Evolutionary conservation across 2,113 vertebrate species (phyloP).

Genomic region (Heterotis niloticus): DNA sequence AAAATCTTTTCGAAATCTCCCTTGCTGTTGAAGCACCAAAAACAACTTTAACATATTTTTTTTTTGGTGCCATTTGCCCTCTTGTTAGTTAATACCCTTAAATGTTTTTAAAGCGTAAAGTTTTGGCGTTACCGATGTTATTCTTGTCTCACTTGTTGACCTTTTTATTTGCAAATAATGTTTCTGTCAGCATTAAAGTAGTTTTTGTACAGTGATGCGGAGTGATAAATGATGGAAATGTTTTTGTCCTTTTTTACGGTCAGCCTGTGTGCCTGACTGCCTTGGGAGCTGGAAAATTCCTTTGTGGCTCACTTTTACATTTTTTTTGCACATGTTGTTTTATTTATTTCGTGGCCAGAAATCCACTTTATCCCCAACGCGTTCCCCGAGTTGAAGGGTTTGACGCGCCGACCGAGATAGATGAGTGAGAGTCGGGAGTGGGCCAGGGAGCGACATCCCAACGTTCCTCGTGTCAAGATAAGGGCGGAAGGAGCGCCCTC

Average conservation of each 20-base stretch:
- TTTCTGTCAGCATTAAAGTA: no score
- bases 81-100: no score
- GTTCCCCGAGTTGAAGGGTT: background rate
- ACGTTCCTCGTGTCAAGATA: background rate
- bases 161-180: background rate
- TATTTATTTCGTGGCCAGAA: background rate
- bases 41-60: no score
- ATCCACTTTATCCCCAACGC: conserved; percentile 1
- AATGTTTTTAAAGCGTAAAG: no score
- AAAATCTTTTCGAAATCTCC: no score
- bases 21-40: no score
- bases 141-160: background rate
- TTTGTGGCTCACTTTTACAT: background rate
- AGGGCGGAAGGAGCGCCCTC: background rate
- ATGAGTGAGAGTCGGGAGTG: background rate
- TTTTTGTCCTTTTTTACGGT: background rate
- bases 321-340: background rate
- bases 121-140: no score
- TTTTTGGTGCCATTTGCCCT: no score
- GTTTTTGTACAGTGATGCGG: background rate
- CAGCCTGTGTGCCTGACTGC: no score
- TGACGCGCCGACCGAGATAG: background rate
- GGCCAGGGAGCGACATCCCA: background rate
- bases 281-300: background rate
- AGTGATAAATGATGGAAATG: background rate